Percentiles rank a stretch among this genome's conserved stretches.
Conservation (phyloP, 2,113 vertebrate species). For the Ancistrus triradiatus region DNA sequence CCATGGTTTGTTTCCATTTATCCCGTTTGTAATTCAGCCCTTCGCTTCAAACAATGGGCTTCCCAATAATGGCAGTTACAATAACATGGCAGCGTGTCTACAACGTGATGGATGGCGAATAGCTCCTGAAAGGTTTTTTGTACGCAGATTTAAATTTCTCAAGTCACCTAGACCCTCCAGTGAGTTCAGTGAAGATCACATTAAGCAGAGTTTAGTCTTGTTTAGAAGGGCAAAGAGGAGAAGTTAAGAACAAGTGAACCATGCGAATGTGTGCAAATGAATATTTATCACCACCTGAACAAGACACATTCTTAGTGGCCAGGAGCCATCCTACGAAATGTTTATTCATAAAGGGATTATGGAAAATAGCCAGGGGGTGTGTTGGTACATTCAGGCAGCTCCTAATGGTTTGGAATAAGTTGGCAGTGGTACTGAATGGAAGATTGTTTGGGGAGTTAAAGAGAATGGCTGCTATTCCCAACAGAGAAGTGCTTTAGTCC, state of each 20-base stretch:
- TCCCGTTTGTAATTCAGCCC: neutral
- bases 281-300: slow-evolving; percentile 54
- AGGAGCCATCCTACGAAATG: slow-evolving; percentile 46
- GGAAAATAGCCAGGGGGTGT: slow-evolving; percentile 50
- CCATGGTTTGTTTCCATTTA: neutral
- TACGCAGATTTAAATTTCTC: neutral
- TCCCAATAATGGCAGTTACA: neutral
- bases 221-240: slow-evolving; percentile 37
- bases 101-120: neutral
- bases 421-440: slow-evolving; percentile 32
- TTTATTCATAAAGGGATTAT: slow-evolving; percentile 63
- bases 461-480: slow-evolving; percentile 30
- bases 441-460: slow-evolving; percentile 40
- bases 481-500: slow-evolving; percentile 25
- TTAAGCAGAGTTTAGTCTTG: slow-evolving; percentile 16
- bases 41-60: neutral
- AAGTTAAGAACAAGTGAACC: slow-evolving; percentile 27
- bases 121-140: neutral
- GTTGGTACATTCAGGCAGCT: slow-evolving; percentile 47
- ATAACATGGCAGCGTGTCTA: neutral
- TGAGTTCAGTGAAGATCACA: slow-evolving; percentile 1
- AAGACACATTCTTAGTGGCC: slow-evolving; percentile 44
- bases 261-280: slow-evolving; percentile 44
- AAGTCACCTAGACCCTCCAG: neutral
- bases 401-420: slow-evolving; percentile 47